A percentile compares a stretch with the other conserved stretches of the same genome.
These are phyloP conservation scores for Eulemur rufifrons DNA, from an alignment of 2,113 vertebrate genomes.

Conservation along the genomic window DNA sequence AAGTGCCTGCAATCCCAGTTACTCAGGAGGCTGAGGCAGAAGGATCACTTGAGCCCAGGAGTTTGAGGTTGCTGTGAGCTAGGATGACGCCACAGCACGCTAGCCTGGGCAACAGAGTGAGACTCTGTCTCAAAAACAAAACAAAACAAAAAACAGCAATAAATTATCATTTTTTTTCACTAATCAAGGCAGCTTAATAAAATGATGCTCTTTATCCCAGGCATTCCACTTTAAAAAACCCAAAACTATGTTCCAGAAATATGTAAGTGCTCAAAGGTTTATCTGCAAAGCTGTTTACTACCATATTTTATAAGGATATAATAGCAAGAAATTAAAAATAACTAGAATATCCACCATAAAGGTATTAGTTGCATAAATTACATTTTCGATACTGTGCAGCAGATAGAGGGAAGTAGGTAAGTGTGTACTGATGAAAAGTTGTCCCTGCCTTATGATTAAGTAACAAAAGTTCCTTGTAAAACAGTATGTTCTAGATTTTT, in stretches of 20 bases:
- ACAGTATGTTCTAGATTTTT: background rate
- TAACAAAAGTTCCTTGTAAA: background rate
- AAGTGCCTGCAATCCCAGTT: too few species aligned
- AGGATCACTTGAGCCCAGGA: too few species aligned
- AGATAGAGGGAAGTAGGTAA: background rate
- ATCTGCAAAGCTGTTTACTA: background rate
- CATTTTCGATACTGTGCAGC: background rate
- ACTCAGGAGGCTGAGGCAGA: too few species aligned
- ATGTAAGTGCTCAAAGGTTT: background rate
- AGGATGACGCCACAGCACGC: too few species aligned
- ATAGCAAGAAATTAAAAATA: conserved; percentile 6
- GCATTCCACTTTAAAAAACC: background rate
- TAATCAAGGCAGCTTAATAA: background rate
- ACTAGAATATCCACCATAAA: background rate
- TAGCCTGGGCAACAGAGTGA: too few species aligned
- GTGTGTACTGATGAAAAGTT: background rate
- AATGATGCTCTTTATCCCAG: background rate
- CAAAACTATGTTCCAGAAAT: background rate
- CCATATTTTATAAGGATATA: background rate
- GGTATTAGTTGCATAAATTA: background rate
- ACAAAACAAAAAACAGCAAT: background rate
- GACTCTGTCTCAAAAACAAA: too few species aligned
- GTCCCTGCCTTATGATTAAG: background rate
- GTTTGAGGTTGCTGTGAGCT: too few species aligned
- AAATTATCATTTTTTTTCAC: background rate